phyloP scores from a whole-genome alignment of 2,888 invertebrate genomes.

The Notodonta ziczac region DNA sequence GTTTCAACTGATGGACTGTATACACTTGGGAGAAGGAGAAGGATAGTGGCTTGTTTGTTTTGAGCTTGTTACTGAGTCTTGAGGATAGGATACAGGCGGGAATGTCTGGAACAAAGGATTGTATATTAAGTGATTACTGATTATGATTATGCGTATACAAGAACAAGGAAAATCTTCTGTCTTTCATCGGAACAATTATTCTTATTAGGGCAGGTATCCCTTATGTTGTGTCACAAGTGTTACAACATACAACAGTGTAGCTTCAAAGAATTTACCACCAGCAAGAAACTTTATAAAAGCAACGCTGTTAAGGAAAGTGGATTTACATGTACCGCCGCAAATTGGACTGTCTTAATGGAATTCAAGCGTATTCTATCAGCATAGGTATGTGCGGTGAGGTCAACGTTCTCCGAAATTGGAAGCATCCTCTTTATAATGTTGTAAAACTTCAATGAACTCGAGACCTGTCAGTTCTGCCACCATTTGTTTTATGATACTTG shows the following conservation, averaged over 20 bases:
- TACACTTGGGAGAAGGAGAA: slow-evolving; percentile 17
- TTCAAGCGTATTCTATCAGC: slow-evolving; percentile 34
- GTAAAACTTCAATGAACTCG: slow-evolving; percentile 41
- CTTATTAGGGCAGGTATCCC: too few species aligned
- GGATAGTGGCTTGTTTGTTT: slow-evolving; percentile 8
- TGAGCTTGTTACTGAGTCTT: slow-evolving; percentile 9
- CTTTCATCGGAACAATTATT: too few species aligned
- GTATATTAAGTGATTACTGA: slow-evolving; percentile 21
- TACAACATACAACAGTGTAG: background rate
- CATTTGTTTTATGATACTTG: slow-evolving; percentile 42
- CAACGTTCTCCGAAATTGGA: slow-evolving; percentile 55
- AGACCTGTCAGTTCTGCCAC: slow-evolving; percentile 44
- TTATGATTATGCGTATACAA: too few species aligned
- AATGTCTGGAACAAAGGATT: slow-evolving; percentile 23
- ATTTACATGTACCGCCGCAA: slow-evolving; percentile 18
- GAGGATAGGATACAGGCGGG: slow-evolving; percentile 15
- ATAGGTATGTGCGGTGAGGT: slow-evolving; percentile 34
- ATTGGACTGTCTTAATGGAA: slow-evolving; percentile 19
- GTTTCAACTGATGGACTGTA: slow-evolving; percentile 30
- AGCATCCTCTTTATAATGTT: slow-evolving; percentile 52
- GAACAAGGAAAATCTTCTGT: too few species aligned
- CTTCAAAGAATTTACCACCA: background rate
- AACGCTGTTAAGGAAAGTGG: slow-evolving; percentile 12
- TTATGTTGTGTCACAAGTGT: too few species aligned
- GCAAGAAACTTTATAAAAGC: background rate